Evolutionary conservation across 2,888 invertebrate genomes (phyloP), one percentile per base, ranked within the genome.

Genomic region (Dicyrtomina minuta): DNA sequence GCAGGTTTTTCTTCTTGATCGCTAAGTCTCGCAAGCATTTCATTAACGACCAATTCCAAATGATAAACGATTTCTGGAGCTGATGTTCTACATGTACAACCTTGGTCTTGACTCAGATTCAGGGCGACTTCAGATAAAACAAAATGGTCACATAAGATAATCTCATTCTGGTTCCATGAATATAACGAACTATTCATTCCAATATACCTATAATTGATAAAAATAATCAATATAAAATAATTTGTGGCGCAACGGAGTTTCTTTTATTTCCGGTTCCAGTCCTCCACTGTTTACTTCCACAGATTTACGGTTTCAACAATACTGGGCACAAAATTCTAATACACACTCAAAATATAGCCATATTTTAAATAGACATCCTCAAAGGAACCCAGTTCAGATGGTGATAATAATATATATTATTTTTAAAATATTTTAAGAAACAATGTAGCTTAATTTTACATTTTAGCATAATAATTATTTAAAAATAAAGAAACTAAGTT

Each of bases 1-100:
- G 66, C 68, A 62, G 70, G 56, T 51, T 72, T 72, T 20, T 70
- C 69, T n/a, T 72, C 70, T 39, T 67, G 22, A 4, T 56, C 17
- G 4, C 56, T 49, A 27, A 72, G 15, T n/a, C 44, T 26, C 10
- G 24, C n/a, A 26, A 70, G 41, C 46, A 74, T 64, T 43, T 27
- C 33, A 61, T 66, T 67, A 13, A 74, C 24, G 15, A 70, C 67
- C 6, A 46, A 26, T 20, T 72, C 74, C 13, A 74, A 49, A 20
- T 62, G 51, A 13, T 33, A 24, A 0, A 51, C n/a, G 13, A 68
- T 58, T 33, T 33, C 41, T 13, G 33, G 13, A 4, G 20, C n/a
- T 1, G 39, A 22, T 17, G 61, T 15, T 26, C 56, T 39, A 66
- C 73, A 73, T 27, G 49, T 33, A 8, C 66, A 66, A 2, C 49